A percentile compares a stretch with the other conserved stretches of the same genome.
These are phyloP conservation scores for Aplysia californica DNA, from an alignment of 1,140 invertebrate species.

Conservation along the genomic window DNA sequence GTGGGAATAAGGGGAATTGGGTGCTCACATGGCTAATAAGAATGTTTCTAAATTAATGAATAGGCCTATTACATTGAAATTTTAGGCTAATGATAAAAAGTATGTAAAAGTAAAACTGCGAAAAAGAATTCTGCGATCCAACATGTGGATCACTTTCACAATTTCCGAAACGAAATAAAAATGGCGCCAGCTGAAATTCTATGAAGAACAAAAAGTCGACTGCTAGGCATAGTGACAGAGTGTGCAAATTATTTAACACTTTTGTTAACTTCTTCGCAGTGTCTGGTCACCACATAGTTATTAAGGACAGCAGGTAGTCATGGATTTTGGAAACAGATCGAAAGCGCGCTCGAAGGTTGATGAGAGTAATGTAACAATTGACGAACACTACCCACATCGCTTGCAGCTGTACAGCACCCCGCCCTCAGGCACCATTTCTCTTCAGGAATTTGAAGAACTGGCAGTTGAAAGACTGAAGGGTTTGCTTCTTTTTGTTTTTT, in stretches of 20 bases:
- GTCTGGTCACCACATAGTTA: not conserved
- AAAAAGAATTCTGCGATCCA: not conserved
- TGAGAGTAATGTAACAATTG: not conserved
- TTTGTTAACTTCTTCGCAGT: not conserved
- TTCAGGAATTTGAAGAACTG: slow-evolving; percentile 89
- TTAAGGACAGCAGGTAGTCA: too few relatives aligned
- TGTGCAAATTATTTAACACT: not conserved
- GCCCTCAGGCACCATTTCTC: slow-evolving; percentile 79
- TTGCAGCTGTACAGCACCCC: slow-evolving; percentile 79
- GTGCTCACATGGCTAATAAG: not conserved
- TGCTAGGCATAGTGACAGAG: not conserved
- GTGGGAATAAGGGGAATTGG: not conserved
- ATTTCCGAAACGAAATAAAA: slow-evolving; percentile 18
- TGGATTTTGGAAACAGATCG: slow-evolving; percentile 22
- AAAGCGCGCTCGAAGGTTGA: not conserved
- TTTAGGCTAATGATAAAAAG: not conserved
- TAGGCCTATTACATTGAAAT: not conserved
- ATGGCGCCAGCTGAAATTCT: slow-evolving; percentile 5
- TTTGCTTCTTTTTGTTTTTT: slow-evolving; percentile 45
- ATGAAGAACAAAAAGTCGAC: not conserved
- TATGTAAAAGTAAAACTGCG: not conserved
- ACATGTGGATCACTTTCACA: not conserved
- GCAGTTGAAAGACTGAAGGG: slow-evolving; percentile 85
- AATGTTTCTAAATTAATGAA: not conserved
- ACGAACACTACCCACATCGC: slow-evolving; percentile 29